These are phyloP conservation scores for Psittacula echo DNA, from an alignment of 2,797 vertebrate species.

Conservation along the genomic window DNA sequence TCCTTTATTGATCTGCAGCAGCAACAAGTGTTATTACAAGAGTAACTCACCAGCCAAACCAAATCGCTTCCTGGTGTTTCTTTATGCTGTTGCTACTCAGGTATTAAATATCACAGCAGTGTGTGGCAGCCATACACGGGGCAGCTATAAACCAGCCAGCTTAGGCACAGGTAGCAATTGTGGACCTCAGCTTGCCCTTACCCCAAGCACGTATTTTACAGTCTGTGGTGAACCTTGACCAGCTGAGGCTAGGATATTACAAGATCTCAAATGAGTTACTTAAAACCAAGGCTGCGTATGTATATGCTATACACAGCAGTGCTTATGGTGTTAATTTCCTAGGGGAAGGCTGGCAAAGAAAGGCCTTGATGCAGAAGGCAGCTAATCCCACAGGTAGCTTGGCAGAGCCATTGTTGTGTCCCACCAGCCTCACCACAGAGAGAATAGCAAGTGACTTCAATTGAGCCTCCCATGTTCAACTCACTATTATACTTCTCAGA, in stretches of 20 bases:
- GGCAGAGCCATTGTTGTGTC: not conserved
- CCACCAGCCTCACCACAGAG: not conserved
- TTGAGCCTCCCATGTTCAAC: not conserved
- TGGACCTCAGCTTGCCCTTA: not conserved
- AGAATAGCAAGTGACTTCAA: constrained; percentile 18
- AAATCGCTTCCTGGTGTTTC: not conserved
- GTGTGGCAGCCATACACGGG: not conserved
- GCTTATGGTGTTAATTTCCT: not conserved
- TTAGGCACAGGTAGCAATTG: not conserved
- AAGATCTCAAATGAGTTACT: not conserved
- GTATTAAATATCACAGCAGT: not conserved
- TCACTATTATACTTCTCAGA: not conserved
- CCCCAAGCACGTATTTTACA: not conserved
- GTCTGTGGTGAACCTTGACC: not conserved
- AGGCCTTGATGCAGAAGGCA: not conserved
- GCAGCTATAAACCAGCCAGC: not conserved
- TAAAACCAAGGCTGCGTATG: not conserved
- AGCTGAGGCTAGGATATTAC: not conserved
- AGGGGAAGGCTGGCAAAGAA: not conserved
- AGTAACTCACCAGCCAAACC: not conserved
- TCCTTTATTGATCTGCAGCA: not conserved
- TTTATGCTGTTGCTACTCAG: not conserved
- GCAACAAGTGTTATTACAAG: not conserved
- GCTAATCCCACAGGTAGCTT: not conserved
- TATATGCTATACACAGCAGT: not conserved